phyloP scores from a whole-genome alignment of 2,113 vertebrate genomes.

The Myrmecobius fasciatus region DNA sequence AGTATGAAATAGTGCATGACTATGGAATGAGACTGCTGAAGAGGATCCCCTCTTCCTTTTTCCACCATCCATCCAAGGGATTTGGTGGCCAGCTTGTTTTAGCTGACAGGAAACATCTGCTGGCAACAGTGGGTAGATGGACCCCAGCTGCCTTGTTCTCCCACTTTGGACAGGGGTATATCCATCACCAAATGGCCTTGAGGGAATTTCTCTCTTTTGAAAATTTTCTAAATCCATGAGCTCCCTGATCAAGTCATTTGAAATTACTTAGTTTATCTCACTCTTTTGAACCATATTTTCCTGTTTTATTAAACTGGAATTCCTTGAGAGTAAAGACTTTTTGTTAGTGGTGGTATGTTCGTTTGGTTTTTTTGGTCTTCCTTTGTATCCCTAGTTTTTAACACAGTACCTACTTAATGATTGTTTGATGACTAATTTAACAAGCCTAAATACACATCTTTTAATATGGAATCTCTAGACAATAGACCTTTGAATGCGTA shows the following conservation, averaged over 20 bases:
- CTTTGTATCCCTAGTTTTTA: background rate
- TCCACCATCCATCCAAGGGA: background rate
- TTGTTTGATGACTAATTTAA: background rate
- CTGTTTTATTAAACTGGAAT: background rate
- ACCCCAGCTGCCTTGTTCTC: too few relatives aligned
- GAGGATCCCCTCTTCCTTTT: background rate
- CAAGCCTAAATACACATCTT: background rate
- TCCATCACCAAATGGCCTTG: background rate
- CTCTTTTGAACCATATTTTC: background rate
- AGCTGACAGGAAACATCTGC: background rate
- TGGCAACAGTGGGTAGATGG: background rate
- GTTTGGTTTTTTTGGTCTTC: background rate
- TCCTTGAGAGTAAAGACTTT: background rate
- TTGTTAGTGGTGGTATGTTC: background rate
- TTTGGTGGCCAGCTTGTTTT: background rate
- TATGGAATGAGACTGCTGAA: background rate
- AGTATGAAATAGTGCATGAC: background rate
- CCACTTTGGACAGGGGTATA: background rate
- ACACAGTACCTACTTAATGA: background rate
- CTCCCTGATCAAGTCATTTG: background rate
- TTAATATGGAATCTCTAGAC: background rate
- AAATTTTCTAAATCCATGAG: background rate
- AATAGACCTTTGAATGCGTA: background rate
- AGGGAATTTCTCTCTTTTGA: background rate
- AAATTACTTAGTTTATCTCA: background rate